Percentiles rank a stretch among this genome's conserved stretches.
These are phyloP conservation scores for Fragum whitleyi DNA, from an alignment of 2,888 invertebrate species.

Conservation along the genomic window DNA sequence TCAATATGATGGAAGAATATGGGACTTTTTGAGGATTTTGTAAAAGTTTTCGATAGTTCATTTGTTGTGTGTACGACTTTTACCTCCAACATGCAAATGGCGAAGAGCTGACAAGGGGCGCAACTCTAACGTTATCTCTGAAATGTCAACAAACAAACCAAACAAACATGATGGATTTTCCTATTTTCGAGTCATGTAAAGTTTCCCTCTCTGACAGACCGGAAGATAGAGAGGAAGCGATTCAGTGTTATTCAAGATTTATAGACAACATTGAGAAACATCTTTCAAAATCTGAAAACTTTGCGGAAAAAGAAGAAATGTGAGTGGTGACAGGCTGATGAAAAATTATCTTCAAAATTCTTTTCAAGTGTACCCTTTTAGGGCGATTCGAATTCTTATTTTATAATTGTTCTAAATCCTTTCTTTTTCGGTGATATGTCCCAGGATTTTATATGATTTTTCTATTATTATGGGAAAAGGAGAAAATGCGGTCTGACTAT, in stretches of 20 bases:
- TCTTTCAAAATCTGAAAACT: constrained; percentile 29
- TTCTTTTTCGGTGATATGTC: too few species aligned
- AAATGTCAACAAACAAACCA: constrained; percentile 56
- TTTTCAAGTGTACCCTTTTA: too few species aligned
- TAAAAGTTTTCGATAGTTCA: background rate
- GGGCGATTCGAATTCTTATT: too few species aligned
- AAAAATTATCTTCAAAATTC: too few species aligned
- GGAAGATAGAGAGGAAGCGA: constrained; percentile 43
- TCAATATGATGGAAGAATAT: background rate
- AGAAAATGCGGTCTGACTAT: too few species aligned
- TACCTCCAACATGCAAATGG: constrained; percentile 63
- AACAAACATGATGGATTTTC: constrained; percentile 15
- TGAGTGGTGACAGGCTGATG: constrained; percentile 29
- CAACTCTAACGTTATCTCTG: constrained; percentile 1
- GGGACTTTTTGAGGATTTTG: background rate
- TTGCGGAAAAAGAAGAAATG: constrained; percentile 38
- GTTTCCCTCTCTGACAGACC: background rate
- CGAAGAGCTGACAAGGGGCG: constrained; percentile 49
- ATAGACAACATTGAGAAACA: constrained; percentile 41
- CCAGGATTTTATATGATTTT: too few species aligned
- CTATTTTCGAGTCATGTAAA: constrained; percentile 2
- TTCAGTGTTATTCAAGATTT: constrained; percentile 41
- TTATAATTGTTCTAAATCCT: too few species aligned
- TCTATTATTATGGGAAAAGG: too few species aligned
- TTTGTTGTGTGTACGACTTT: constrained; percentile 52